A percentile compares a stretch with the other conserved stretches of the same genome.
phyloP scores from a whole-genome alignment of 2,797 vertebrate species.

The Coendou prehensilis region DNA sequence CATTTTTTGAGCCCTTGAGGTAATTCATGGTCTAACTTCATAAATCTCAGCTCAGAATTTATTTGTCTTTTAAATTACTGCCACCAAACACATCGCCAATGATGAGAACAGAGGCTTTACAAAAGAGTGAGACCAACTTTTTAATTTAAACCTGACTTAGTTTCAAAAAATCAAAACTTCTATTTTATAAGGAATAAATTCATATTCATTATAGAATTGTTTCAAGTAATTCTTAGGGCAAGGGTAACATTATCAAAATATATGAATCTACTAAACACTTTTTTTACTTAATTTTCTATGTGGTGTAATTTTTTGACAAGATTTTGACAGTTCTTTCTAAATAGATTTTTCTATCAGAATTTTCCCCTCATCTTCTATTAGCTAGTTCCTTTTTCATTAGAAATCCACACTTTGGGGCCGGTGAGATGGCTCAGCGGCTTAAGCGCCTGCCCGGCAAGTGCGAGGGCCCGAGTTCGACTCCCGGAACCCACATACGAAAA shows the following conservation, averaged over 20 bases:
- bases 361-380: not conserved
- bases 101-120: constrained; percentile 20
- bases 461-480: too few relatives aligned
- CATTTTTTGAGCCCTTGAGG: not conserved
- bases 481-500: too few relatives aligned
- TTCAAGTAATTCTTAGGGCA: constrained; percentile 33
- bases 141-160: not conserved
- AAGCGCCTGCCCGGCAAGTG: too few relatives aligned
- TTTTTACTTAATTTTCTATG: constrained; percentile 45
- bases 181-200: constrained; percentile 12
- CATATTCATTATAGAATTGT: not conserved
- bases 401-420: constrained; percentile 18
- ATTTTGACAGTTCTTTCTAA: constrained; percentile 39
- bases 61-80: constrained; percentile 60
- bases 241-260: not conserved
- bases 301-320: constrained; percentile 20
- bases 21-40: constrained; percentile 56
- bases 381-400: not conserved
- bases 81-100: constrained; percentile 26
- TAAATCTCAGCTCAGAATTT: constrained; percentile 63
- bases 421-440: too few relatives aligned
- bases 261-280: not conserved
- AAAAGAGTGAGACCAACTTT: not conserved
- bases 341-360: constrained; percentile 1
- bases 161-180: not conserved